Evolutionary conservation across 2,797 vertebrate species (phyloP).

Genomic region (Hyperoplus immaculatus): DNA sequence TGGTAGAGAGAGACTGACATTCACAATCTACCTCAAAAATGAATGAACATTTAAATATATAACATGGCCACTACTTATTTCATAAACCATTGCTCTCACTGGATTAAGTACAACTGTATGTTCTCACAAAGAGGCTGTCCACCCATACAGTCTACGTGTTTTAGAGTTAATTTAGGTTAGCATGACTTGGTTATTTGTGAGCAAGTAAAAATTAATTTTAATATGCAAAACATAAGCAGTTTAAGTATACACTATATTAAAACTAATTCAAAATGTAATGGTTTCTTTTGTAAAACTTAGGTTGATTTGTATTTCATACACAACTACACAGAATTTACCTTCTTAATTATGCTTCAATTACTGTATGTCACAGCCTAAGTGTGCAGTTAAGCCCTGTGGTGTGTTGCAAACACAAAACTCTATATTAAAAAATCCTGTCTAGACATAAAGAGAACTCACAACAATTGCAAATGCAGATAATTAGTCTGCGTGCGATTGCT

Average conservation of each 20-base stretch:
- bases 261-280: neutral
- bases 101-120: constrained; percentile 2
- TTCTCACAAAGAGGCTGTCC: neutral
- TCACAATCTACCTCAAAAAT: neutral
- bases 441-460: constrained; percentile 66
- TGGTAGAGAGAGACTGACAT: neutral
- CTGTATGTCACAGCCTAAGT: constrained; percentile 55
- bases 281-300: neutral
- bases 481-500: constrained; percentile 75
- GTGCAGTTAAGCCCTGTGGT: constrained; percentile 44
- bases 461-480: constrained; percentile 73
- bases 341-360: constrained; percentile 60
- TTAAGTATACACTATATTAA: neutral
- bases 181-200: neutral
- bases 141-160: neutral
- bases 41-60: neutral
- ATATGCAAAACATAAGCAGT: too few species aligned
- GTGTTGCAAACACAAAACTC: constrained; percentile 53
- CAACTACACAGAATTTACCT: constrained; percentile 53
- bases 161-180: neutral
- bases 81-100: neutral
- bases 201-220: neutral
- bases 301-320: constrained; percentile 16
- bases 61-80: neutral
- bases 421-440: constrained; percentile 58